Percentiles rank a stretch among this genome's conserved stretches.
Evolutionary conservation across 2,113 vertebrate species (phyloP).

Genomic region (Pristiophorus japonicus): DNA sequence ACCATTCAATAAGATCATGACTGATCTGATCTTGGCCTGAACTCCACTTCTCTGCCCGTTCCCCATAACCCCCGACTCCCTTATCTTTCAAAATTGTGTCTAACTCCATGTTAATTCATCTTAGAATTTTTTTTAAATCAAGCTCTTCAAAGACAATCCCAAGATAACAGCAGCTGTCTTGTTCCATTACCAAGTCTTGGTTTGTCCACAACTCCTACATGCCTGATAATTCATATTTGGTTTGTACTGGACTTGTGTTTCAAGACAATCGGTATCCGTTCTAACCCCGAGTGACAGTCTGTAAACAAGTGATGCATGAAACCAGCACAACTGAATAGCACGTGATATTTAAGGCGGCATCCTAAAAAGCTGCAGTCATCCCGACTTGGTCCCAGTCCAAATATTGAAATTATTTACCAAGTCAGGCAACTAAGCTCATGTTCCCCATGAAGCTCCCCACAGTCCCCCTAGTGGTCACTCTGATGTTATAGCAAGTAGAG

Average conservation of each 20-base stretch:
- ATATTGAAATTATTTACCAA: neutral
- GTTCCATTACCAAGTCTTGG: neutral
- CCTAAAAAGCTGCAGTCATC: neutral
- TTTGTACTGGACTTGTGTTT: neutral
- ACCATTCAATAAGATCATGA: no score
- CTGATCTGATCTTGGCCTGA: no score
- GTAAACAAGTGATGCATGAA: neutral
- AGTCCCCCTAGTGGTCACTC: neutral
- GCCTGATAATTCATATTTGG: neutral
- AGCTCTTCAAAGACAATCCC: no score
- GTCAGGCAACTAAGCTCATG: neutral
- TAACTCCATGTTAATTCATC: no score
- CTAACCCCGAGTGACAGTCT: neutral
- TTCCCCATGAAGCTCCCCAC: neutral
- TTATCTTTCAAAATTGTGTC: no score
- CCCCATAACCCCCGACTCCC: no score
- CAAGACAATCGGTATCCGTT: neutral
- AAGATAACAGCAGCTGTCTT: neutral
- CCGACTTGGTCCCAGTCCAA: neutral
- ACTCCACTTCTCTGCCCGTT: no score
- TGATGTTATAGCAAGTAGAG: neutral
- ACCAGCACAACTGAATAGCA: neutral
- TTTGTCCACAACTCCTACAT: neutral
- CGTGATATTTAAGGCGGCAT: neutral
- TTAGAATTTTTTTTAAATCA: neutral